Conservation (phyloP, 2,797 vertebrate genomes). For the Alectoris magna region DNA sequence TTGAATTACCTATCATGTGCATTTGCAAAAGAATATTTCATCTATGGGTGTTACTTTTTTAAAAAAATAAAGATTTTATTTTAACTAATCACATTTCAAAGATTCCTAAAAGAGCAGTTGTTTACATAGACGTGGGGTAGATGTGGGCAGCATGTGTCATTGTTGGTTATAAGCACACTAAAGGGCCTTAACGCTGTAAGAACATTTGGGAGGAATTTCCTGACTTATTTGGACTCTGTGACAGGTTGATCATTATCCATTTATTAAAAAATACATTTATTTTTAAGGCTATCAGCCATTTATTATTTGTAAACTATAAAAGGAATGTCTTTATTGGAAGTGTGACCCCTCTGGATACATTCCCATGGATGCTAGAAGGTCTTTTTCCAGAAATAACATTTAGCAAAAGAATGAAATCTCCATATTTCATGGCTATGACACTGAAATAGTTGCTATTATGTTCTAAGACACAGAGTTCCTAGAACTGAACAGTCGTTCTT, state of each 20-base stretch:
- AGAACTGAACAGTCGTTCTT: not conserved
- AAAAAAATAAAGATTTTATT: not conserved
- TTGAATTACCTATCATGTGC: not conserved
- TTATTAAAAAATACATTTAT: not conserved
- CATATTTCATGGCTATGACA: not conserved
- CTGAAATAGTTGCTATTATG: not conserved
- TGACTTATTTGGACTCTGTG: slow-evolving; percentile 19
- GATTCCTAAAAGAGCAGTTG: not conserved
- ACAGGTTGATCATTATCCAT: not conserved
- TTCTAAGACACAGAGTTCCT: not conserved
- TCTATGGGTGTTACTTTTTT: too few species aligned
- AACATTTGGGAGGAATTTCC: not conserved
- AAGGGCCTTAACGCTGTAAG: not conserved
- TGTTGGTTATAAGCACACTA: not conserved
- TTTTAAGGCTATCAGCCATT: not conserved
- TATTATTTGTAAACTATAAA: not conserved
- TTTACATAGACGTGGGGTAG: not conserved
- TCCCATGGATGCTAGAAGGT: not conserved
- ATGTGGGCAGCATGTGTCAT: not conserved
- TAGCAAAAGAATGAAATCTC: not conserved
- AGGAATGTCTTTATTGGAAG: slow-evolving; percentile 32
- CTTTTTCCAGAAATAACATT: slow-evolving; percentile 40
- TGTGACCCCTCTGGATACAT: slow-evolving; percentile 7
- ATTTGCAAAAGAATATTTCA: not conserved
- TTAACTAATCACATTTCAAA: not conserved